Percentiles rank a stretch among this genome's conserved stretches.
phyloP scores from a whole-genome alignment of 2,113 vertebrate species.

The Melanocharis versteri region DNA sequence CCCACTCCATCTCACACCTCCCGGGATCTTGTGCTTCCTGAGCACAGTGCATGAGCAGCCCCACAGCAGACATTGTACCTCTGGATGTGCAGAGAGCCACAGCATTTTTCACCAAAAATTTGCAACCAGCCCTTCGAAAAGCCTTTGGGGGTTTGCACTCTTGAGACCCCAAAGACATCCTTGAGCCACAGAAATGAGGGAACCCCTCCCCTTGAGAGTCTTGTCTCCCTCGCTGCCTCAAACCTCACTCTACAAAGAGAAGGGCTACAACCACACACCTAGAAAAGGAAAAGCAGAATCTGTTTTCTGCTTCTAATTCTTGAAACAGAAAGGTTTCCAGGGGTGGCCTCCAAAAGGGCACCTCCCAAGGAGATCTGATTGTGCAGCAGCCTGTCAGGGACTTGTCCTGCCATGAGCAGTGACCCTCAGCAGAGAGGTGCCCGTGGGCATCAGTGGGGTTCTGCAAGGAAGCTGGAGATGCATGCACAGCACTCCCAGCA shows the following conservation, averaged over 20 bases:
- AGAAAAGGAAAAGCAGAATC: not conserved
- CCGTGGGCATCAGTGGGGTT: not conserved
- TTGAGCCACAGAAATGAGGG: not conserved
- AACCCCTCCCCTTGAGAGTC: not conserved
- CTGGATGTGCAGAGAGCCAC: not conserved
- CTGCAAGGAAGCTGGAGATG: not conserved
- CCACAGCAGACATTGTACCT: not conserved
- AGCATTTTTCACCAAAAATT: not conserved
- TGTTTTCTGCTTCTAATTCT: not conserved
- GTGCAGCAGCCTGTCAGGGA: not conserved
- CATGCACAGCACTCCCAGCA: fast-evolving
- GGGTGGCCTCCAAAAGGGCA: not conserved
- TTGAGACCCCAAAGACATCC: not conserved
- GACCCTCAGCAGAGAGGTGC: not conserved
- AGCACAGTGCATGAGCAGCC: not conserved
- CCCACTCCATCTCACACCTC: not conserved
- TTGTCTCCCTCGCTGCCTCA: not conserved
- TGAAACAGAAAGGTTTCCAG: not conserved
- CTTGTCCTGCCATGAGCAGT: not conserved
- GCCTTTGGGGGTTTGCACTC: not conserved
- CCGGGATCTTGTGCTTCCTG: not conserved
- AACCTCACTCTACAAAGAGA: not conserved
- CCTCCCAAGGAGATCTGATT: not conserved
- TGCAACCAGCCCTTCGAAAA: not conserved
- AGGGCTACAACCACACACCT: not conserved